These are phyloP conservation scores for Rhinichthys osculus DNA, from an alignment of 2,797 vertebrate species.

Conservation along the genomic window DNA sequence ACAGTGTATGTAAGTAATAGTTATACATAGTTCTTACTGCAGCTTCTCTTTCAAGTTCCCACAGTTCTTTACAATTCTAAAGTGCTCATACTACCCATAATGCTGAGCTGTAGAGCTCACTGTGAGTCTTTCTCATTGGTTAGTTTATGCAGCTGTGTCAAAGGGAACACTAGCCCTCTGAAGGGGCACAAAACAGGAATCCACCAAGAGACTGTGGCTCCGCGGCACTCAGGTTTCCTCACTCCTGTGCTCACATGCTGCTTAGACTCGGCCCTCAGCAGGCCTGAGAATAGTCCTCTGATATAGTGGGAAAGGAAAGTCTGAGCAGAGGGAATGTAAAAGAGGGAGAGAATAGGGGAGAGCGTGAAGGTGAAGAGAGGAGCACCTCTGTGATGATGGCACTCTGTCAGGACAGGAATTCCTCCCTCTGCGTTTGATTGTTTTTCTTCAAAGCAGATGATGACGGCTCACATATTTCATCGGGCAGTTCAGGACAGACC, in stretches of 20 bases:
- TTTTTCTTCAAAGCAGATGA: conserved; percentile 58
- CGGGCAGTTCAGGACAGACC: conserved; percentile 43
- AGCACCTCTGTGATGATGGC: conserved; percentile 43
- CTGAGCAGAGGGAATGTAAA: neutral
- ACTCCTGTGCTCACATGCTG: conserved; percentile 37
- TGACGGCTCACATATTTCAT: conserved; percentile 57
- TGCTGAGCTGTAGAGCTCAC: neutral
- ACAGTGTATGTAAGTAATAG: conserved; percentile 5
- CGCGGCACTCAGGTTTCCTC: conserved; percentile 17
- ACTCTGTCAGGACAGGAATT: conserved; percentile 54
- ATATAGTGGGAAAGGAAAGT: neutral
- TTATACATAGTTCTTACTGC: neutral
- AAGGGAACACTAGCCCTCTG: conserved; percentile 19
- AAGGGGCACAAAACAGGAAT: conserved; percentile 25
- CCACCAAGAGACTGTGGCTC: conserved; percentile 20
- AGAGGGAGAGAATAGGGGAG: conserved; percentile 16
- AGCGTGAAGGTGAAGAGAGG: conserved; percentile 18
- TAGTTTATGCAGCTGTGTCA: conserved; percentile 42
- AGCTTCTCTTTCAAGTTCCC: conserved; percentile 14
- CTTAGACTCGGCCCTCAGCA: neutral
- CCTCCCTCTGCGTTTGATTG: conserved; percentile 54
- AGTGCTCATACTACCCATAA: neutral
- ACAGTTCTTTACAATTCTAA: conserved; percentile 10
- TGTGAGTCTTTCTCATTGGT: conserved; percentile 17
- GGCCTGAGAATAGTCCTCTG: conserved; percentile 1